These are phyloP conservation scores for Pammene aurita DNA, from an alignment of 2,888 invertebrate genomes.

Conservation along the genomic window DNA sequence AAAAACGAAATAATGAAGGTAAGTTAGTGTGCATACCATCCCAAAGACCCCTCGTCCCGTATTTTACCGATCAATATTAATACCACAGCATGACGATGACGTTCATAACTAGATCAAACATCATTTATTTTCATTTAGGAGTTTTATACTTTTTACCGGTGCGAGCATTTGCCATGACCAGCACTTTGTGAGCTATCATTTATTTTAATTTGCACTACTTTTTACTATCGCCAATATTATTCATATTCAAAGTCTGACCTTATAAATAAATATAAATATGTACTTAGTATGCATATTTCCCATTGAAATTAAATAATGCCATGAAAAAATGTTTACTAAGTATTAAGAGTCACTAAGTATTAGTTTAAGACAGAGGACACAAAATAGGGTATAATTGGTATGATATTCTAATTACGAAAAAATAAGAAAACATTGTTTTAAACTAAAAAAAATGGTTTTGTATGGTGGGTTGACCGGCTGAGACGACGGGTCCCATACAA, in stretches of 20 bases:
- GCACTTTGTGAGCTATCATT: constrained; percentile 42
- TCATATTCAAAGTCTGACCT: background rate
- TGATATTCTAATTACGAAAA: too few species aligned
- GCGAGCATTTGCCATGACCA: constrained; percentile 44
- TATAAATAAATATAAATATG: background rate
- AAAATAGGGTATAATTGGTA: too few species aligned
- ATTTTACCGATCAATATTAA: constrained; percentile 17
- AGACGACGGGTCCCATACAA: too few species aligned
- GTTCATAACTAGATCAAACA: constrained; percentile 43
- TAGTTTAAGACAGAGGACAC: too few species aligned
- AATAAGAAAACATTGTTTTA: too few species aligned
- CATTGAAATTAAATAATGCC: too few species aligned
- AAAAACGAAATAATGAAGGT: background rate
- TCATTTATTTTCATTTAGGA: constrained; percentile 53
- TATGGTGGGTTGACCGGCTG: too few species aligned
- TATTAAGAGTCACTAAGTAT: too few species aligned
- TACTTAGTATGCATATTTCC: too few species aligned
- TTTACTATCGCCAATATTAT: background rate
- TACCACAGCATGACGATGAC: constrained; percentile 22
- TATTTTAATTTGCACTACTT: constrained; percentile 32
- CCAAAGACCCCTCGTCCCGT: background rate
- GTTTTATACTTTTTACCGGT: constrained; percentile 47
- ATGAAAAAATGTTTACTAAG: too few species aligned
- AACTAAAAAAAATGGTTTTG: too few species aligned
- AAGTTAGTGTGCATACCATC: constrained; percentile 9